phyloP scores from a whole-genome alignment of 2,797 vertebrate species.

The Dermochelys coriacea region DNA sequence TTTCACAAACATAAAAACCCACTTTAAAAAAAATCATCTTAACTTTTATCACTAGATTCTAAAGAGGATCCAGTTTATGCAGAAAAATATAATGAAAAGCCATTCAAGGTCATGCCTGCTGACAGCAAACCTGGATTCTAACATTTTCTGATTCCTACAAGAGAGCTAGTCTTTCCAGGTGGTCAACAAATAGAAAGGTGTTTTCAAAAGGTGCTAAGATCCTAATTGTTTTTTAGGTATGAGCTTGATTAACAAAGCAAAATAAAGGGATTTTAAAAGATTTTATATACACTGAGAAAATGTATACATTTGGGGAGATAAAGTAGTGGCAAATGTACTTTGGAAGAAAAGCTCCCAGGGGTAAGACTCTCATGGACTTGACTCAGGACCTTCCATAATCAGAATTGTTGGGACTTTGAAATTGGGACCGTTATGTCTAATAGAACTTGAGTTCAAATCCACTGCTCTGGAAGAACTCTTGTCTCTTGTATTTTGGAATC shows the following conservation, averaged over 20 bases:
- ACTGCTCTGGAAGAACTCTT: neutral
- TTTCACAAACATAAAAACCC: neutral
- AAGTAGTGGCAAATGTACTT: neutral
- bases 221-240: neutral
- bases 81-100: slow-evolving; percentile 37
- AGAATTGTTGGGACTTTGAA: slow-evolving; percentile 3
- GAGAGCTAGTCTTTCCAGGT: slow-evolving; percentile 1
- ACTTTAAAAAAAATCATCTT: neutral
- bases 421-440: slow-evolving; percentile 46
- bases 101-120: slow-evolving; percentile 32
- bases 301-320: neutral
- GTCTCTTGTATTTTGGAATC: slow-evolving; percentile 60
- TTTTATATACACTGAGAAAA: neutral
- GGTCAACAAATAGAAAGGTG: neutral
- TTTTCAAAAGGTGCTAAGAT: slow-evolving; percentile 12
- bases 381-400: slow-evolving; percentile 49
- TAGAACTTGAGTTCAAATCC: slow-evolving; percentile 32
- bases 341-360: neutral
- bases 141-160: slow-evolving; percentile 44
- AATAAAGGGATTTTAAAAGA: neutral
- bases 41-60: slow-evolving; percentile 7
- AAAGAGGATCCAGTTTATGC: slow-evolving; percentile 49
- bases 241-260: slow-evolving; percentile 19
- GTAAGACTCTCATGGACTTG: neutral
- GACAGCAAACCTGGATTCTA: slow-evolving; percentile 2